Percentiles rank a stretch among this genome's conserved stretches.
phyloP scores from a whole-genome alignment of 2,113 vertebrate genomes.

The Melospiza melodia region DNA sequence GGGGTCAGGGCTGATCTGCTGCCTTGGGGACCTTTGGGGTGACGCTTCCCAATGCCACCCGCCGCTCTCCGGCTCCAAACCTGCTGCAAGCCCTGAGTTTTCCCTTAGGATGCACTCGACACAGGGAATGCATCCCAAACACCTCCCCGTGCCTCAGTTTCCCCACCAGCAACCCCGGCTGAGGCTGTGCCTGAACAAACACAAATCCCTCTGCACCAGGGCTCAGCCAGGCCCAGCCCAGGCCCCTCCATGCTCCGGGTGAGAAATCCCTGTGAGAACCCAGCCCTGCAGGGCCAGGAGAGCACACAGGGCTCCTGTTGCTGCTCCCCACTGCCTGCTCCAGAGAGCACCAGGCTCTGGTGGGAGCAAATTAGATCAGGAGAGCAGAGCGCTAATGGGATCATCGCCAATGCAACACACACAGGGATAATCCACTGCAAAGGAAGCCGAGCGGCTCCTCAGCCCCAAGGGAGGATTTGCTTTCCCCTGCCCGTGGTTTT shows the following conservation, averaged over 20 bases:
- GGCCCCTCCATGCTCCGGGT: accelerated
- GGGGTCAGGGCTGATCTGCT: neutral
- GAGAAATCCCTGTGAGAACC: accelerated
- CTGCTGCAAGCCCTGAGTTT: accelerated
- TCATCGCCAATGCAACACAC: neutral
- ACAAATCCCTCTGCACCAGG: accelerated
- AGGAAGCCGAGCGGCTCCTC: neutral
- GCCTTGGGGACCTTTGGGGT: neutral
- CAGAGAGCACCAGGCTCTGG: neutral
- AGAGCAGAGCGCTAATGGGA: neutral
- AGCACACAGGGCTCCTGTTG: neutral
- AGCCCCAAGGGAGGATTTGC: neutral
- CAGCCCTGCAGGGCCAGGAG: neutral
- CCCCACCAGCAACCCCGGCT: neutral
- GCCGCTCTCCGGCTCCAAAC: neutral
- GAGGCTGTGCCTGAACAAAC: neutral
- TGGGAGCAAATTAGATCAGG: conserved; percentile 34
- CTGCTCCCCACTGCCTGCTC: neutral
- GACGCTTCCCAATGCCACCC: accelerated
- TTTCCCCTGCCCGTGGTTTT: neutral
- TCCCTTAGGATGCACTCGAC: neutral
- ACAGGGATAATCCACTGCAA: neutral
- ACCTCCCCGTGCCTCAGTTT: neutral
- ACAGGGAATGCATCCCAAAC: neutral
- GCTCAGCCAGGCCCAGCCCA: neutral